These are phyloP conservation scores for Pyrochroa serraticornis DNA, from an alignment of 2,888 invertebrate genomes.

Conservation along the genomic window DNA sequence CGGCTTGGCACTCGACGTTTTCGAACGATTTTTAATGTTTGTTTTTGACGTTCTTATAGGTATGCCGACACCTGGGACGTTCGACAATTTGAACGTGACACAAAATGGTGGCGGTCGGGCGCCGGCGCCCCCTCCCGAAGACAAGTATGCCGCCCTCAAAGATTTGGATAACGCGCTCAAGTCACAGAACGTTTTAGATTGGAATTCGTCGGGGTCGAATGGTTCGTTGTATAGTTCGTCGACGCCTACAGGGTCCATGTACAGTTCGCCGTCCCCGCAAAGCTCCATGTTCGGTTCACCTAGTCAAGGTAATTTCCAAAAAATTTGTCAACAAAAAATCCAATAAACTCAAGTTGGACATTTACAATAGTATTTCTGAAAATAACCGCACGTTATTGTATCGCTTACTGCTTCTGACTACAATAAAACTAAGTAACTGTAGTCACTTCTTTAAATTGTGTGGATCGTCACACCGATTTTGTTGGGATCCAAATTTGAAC, in stretches of 20 bases:
- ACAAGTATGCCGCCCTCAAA: constrained; percentile 94
- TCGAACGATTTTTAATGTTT: constrained; percentile 7
- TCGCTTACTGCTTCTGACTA: too few relatives aligned
- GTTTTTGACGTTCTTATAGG: constrained; percentile 41
- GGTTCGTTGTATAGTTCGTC: constrained; percentile 55
- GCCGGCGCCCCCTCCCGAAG: constrained; percentile 64
- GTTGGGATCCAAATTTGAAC: too few relatives aligned
- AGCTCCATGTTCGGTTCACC: constrained; percentile 56
- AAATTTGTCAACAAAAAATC: too few relatives aligned
- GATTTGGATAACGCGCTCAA: constrained; percentile 84
- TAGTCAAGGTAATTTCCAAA: constrained; percentile 52
- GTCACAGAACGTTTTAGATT: constrained; percentile 59
- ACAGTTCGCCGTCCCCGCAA: constrained; percentile 56
- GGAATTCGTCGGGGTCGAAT: constrained; percentile 52
- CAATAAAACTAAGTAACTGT: too few relatives aligned
- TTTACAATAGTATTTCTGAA: too few relatives aligned
- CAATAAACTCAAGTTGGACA: too few relatives aligned
- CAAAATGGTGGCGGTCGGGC: constrained; percentile 23
- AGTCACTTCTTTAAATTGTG: not conserved
- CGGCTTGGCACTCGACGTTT: not conserved
- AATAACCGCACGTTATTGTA: too few relatives aligned
- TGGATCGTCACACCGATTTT: too few relatives aligned
- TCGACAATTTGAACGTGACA: constrained; percentile 36
- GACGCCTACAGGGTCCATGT: constrained; percentile 53
- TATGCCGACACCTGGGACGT: constrained; percentile 43